Base-by-base conservation (phyloP, 2,888 invertebrate species). In the Diaperis boleti region DNA sequence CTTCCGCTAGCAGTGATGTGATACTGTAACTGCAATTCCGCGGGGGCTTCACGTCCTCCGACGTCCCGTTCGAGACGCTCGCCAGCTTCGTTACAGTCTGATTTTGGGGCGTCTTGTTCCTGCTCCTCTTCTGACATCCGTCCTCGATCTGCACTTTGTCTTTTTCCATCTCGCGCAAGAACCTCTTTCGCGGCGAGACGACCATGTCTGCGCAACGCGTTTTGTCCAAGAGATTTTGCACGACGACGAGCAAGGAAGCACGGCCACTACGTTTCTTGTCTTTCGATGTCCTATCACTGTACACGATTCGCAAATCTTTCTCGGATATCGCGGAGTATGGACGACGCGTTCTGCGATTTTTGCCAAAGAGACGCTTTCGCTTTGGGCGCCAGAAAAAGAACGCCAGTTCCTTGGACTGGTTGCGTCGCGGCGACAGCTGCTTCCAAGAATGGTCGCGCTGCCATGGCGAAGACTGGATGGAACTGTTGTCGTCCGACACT, bases 381-480 rank as follows among this genome's bases (percentile, higher is more conserved):
- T 84, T 84, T 61, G 87, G 86, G 63, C 88, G 83, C 79, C 86
- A 86, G 78, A 87, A 90, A 79, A 85, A 89, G 78, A 92, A 87
- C 77, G 87, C 86, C 83, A 92, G 84, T 83, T 91, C 90, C 78
- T 87, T 88, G 78, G 91, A 89, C 69, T 89, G 84, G 79, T 90
- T 88, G 69, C 88, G 88, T 74, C 89, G 88, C 61, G 94, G 94
- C 70, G 87, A 85, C 68, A 88, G 84, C 82, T 94, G 94, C 82
- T 94, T 94, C 92, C 94, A 94, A 79, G 91, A 91, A 83, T 93
- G 93, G 82, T 94, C 94, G 73, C 94, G 87, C 83, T 93, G 92
- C 92, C 94, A 94, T 65, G 94, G 94, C 76, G 94, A 94, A 71
- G 94, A 94, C 81, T 94, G 93, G 79, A 94, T 88, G 69, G 94